Percentiles rank a stretch among this genome's conserved stretches.
Evolutionary conservation across 2,113 vertebrate species (phyloP).

Genomic region (Clupea harengus): DNA sequence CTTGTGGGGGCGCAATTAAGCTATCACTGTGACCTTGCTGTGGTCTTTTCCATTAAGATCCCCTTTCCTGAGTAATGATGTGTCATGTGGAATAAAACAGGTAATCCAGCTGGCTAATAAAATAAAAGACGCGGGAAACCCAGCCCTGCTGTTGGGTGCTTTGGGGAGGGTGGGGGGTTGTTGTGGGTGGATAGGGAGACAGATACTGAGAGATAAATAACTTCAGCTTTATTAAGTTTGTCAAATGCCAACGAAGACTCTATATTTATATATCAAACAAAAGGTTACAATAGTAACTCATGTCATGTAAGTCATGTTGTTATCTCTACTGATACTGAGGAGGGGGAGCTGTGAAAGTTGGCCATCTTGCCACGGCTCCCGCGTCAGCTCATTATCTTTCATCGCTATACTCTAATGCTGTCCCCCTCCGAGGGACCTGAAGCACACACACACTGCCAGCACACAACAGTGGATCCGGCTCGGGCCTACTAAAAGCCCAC

Average conservation of each 20-base stretch:
- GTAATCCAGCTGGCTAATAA: conserved; percentile 42
- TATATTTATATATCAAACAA: background rate
- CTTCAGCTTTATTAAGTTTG: background rate
- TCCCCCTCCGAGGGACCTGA: conserved; percentile 17
- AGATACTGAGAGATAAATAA: background rate
- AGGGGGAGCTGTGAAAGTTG: conserved; percentile 40
- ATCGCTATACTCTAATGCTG: conserved; percentile 43
- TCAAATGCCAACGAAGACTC: background rate
- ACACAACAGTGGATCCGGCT: background rate
- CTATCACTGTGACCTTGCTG: conserved; percentile 52
- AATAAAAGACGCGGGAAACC: conserved; percentile 34
- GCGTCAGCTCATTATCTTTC: conserved; percentile 57
- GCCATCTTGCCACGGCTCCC: conserved; percentile 44
- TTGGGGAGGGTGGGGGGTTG: background rate
- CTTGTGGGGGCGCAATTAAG: conserved; percentile 56
- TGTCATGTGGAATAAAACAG: conserved; percentile 35
- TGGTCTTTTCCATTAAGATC: conserved; percentile 42
- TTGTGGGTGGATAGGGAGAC: too few species aligned
- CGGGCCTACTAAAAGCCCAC: background rate
- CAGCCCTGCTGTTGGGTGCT: background rate
- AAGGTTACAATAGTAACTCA: background rate
- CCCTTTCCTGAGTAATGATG: conserved; percentile 44
- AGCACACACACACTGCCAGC: background rate
- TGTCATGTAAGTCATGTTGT: conserved; percentile 13
- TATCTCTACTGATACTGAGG: conserved; percentile 34